Percentiles rank a stretch among this genome's conserved stretches.
Conservation (phyloP, 2,888 invertebrate species). For the Chouioia cunea region DNA sequence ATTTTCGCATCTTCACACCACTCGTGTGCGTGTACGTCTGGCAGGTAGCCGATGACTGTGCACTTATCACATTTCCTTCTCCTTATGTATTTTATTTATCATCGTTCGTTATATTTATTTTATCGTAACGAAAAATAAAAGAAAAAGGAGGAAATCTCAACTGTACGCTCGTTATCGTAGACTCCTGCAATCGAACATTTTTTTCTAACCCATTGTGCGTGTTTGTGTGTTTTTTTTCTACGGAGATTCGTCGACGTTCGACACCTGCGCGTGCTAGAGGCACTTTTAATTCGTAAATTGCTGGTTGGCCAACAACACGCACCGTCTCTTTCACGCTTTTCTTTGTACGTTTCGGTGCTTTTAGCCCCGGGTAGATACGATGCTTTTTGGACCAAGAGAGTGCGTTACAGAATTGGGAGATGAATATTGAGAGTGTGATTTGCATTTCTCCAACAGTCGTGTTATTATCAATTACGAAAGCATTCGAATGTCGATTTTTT, state of each 20-base stretch:
- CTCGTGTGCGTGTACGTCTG: constrained; percentile 49
- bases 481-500: neutral
- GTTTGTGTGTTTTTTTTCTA: neutral
- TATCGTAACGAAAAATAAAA: too few species aligned
- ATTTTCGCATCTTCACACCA: constrained; percentile 53
- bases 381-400: too few species aligned
- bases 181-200: too few species aligned
- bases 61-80: constrained; percentile 22
- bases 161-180: too few species aligned
- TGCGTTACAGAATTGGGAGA: too few species aligned
- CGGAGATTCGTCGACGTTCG: neutral
- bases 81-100: neutral
- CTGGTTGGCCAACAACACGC: constrained; percentile 56
- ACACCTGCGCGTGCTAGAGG: neutral
- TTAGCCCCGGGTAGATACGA: neutral
- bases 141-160: too few species aligned
- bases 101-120: neutral
- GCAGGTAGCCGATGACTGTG: constrained; percentile 63
- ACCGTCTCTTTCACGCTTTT: constrained; percentile 20
- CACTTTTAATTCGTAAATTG: constrained; percentile 62
- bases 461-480: neutral
- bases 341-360: constrained; percentile 6
- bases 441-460: neutral
- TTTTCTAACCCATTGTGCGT: too few species aligned
- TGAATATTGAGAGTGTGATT: neutral